Evolutionary conservation across 2,888 invertebrate genomes (phyloP).

Genomic region (Didymodactylos carnosus): DNA sequence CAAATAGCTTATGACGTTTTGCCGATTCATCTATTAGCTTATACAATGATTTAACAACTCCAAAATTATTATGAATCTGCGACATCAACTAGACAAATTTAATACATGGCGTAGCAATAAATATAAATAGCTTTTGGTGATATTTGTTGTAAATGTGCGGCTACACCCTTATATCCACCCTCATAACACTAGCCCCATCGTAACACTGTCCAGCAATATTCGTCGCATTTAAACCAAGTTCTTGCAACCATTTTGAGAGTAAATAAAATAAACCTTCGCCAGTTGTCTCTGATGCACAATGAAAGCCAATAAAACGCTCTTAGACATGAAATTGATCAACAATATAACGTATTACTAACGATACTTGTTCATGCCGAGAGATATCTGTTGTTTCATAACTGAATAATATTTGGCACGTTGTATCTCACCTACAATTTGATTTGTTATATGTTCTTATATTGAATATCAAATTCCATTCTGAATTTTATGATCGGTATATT

Average conservation of each 20-base stretch:
- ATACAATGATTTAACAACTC: neutral
- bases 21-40: neutral
- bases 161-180: no score
- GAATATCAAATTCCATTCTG: neutral
- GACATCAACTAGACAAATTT: neutral
- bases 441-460: neutral
- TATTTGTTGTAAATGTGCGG: neutral
- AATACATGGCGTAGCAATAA: neutral
- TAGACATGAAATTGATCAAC: neutral
- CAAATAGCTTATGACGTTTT: neutral
- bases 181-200: neutral
- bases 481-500: neutral
- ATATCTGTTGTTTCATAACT: neutral
- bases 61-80: neutral
- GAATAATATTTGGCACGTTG: neutral
- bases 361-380: neutral
- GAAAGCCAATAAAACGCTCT: neutral
- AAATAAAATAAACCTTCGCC: neutral
- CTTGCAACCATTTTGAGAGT: neutral
- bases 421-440: neutral
- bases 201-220: neutral
- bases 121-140: neutral
- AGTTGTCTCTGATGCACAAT: neutral
- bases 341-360: neutral
- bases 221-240: neutral